Conservation (phyloP, 64 coral and sea anemone genomes). For the Trachythela sp. region DNA sequence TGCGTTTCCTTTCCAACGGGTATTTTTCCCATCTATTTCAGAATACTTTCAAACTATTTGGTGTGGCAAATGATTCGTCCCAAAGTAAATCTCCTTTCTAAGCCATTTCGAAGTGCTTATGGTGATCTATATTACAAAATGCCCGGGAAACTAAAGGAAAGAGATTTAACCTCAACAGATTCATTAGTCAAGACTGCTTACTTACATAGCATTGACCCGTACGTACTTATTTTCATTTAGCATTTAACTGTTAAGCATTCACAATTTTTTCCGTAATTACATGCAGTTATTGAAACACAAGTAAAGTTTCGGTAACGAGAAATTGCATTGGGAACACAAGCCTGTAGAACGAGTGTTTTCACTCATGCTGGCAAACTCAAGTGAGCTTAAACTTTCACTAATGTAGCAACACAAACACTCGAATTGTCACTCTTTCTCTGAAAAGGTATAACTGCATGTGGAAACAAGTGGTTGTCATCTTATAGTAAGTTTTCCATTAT, state of each 20-base stretch:
- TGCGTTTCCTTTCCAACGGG: not conserved
- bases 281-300: too few species aligned
- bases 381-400: too few species aligned
- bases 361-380: too few species aligned
- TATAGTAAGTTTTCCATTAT: too few species aligned
- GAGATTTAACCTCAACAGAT: not conserved
- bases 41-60: slow-evolving; percentile 26
- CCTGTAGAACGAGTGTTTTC: too few species aligned
- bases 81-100: slow-evolving; percentile 4
- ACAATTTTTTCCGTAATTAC: too few species aligned
- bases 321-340: too few species aligned
- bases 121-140: slow-evolving; percentile 16
- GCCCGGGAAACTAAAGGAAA: not conserved
- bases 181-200: slow-evolving; percentile 1
- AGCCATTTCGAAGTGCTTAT: slow-evolving; percentile 15
- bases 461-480: too few species aligned
- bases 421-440: too few species aligned
- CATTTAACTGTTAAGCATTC: not conserved
- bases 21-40: not conserved
- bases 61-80: slow-evolving; percentile 20
- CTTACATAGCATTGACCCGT: not conserved
- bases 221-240: not conserved
- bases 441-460: too few species aligned
- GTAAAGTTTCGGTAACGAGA: too few species aligned
- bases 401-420: too few species aligned